Conservation (phyloP, 2,797 vertebrate species). For the Uromys caudimaculatus region DNA sequence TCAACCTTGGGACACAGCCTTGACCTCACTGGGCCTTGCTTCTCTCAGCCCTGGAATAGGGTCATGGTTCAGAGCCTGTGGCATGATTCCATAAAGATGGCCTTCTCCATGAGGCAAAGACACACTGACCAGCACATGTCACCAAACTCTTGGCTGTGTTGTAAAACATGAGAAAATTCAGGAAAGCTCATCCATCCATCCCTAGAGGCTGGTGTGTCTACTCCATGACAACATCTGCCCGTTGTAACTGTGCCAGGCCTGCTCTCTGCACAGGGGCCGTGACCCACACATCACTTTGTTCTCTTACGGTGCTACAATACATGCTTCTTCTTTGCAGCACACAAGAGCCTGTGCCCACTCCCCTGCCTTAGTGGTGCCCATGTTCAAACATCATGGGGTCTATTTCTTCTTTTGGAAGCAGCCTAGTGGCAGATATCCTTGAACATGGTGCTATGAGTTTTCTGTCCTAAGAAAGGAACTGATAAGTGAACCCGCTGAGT, state of each 20-base stretch:
- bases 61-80: fast-evolving
- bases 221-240: fast-evolving
- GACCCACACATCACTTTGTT: fast-evolving
- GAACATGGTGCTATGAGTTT: fast-evolving
- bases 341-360: not conserved
- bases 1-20: fast-evolving
- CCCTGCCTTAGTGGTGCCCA: fast-evolving
- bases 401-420: not conserved
- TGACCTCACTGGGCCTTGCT: not conserved
- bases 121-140: fast-evolving
- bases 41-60: not conserved
- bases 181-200: fast-evolving
- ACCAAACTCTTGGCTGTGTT: fast-evolving
- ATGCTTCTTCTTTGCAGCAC: fast-evolving
- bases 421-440: fast-evolving
- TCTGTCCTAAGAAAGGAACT: not conserved
- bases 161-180: fast-evolving
- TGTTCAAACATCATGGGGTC: fast-evolving
- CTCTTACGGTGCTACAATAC: fast-evolving
- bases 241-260: not conserved
- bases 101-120: not conserved
- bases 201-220: not conserved
- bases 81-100: fast-evolving
- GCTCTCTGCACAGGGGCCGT: fast-evolving
- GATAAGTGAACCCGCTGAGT: not conserved